phyloP scores from a whole-genome alignment of 2,113 vertebrate species.

The Pelecanoides urinatrix region DNA sequence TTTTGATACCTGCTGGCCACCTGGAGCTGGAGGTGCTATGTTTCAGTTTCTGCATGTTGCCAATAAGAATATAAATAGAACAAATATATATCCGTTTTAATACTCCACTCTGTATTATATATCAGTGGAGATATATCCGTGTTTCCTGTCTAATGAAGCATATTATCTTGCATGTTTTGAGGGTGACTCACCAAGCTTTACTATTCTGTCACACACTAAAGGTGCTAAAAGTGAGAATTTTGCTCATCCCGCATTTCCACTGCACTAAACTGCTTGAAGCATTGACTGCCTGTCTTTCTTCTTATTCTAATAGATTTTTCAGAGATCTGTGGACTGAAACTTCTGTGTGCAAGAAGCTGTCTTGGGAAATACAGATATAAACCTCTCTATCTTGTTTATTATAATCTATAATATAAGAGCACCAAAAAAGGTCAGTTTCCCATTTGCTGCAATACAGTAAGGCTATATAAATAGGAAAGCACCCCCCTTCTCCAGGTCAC shows the following conservation, averaged over 20 bases:
- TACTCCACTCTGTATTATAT: conserved; percentile 52
- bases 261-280: background rate
- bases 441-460: background rate
- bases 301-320: background rate
- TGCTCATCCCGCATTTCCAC: background rate
- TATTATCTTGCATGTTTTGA: conserved; percentile 48
- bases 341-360: background rate
- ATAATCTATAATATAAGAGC: background rate
- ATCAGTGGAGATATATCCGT: conserved; percentile 59
- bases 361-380: background rate
- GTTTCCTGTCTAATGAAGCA: conserved; percentile 60
- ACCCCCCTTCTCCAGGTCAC: background rate
- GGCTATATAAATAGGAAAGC: background rate
- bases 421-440: background rate
- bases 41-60: conserved; percentile 11
- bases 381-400: background rate
- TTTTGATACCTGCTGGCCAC: conserved; percentile 26
- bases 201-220: background rate
- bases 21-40: conserved; percentile 14
- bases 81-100: conserved; percentile 48
- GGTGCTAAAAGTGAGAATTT: conserved; percentile 18
- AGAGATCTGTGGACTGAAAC: background rate
- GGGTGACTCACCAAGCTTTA: conserved; percentile 30
- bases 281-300: background rate
- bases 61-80: conserved; percentile 60